A percentile compares a stretch with the other conserved stretches of the same genome.
Conservation (phyloP, 1,140 invertebrate genomes). For the Cydia splendana region DNA sequence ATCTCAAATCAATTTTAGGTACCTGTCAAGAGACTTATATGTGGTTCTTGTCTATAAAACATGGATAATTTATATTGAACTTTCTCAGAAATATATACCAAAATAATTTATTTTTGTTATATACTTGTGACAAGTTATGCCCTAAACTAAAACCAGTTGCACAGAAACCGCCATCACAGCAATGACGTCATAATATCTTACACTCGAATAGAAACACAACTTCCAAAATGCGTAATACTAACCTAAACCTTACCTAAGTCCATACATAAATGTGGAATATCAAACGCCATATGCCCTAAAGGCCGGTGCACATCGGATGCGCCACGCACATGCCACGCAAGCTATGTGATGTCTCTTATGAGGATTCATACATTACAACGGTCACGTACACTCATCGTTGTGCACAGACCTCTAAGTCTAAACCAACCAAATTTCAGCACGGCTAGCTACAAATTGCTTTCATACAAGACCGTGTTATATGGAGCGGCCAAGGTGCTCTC, state of each 20-base stretch:
- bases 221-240: constrained; percentile 8
- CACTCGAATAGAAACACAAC: neutral
- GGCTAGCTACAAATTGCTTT: neutral
- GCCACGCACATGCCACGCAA: no score
- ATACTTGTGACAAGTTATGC: neutral
- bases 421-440: no score
- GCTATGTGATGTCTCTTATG: no score
- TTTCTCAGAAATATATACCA: neutral
- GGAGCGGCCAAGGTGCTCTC: neutral
- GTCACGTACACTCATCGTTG: no score
- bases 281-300: neutral
- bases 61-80: neutral
- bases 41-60: neutral
- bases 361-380: no score
- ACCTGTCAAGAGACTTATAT: no score
- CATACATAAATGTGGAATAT: neutral
- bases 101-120: neutral
- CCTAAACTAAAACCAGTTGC: neutral
- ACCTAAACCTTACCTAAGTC: constrained; percentile 13
- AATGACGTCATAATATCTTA: constrained; percentile 14
- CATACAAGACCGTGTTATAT: neutral
- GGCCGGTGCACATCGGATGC: no score
- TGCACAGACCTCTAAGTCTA: no score
- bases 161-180: constrained; percentile 1
- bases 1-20: neutral